These are phyloP conservation scores for Notocelia uddmanniana DNA, from an alignment of 2,888 invertebrate genomes.

Conservation along the genomic window DNA sequence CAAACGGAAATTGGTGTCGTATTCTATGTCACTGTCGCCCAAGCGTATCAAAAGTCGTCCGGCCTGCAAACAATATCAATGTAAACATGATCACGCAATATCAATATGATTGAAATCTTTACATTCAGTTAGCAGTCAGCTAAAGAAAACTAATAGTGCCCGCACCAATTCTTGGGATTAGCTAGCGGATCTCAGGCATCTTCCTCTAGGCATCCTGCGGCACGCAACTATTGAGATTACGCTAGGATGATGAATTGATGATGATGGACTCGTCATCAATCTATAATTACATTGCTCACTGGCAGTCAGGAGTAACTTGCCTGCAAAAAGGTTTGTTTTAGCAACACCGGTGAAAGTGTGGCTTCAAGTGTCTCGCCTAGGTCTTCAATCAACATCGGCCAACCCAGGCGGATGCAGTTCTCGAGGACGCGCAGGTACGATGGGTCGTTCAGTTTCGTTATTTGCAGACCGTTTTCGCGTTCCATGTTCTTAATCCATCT, in stretches of 20 bases:
- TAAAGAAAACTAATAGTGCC: too few species aligned
- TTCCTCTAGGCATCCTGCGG: too few species aligned
- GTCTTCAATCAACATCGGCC: constrained; percentile 95
- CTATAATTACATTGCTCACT: too few species aligned
- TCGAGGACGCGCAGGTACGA: constrained; percentile 92
- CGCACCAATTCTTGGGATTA: too few species aligned
- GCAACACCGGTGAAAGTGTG: constrained; percentile 92
- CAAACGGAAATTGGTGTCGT: constrained; percentile 93
- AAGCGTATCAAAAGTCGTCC: constrained; percentile 93
- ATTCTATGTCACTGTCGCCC: constrained; percentile 96
- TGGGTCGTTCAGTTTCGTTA: constrained; percentile 92
- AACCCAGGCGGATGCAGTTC: constrained; percentile 92
- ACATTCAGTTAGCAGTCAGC: not conserved
- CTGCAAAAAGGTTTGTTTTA: constrained; percentile 92
- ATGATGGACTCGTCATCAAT: too few species aligned
- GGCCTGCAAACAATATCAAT: constrained; percentile 73
- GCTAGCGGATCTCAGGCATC: too few species aligned
- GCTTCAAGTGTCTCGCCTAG: constrained; percentile 95
- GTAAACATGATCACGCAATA: not conserved
- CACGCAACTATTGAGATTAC: too few species aligned
- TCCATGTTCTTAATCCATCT: constrained; percentile 97
- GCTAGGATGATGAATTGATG: too few species aligned
- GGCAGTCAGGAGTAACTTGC: too few species aligned
- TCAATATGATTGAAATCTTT: not conserved
- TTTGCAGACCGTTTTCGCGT: constrained; percentile 88